Percentiles rank a stretch among this genome's conserved stretches.
These are phyloP conservation scores for Montipora sp. DNA, from an alignment of 64 coral and sea anemone species.

Conservation along the genomic window DNA sequence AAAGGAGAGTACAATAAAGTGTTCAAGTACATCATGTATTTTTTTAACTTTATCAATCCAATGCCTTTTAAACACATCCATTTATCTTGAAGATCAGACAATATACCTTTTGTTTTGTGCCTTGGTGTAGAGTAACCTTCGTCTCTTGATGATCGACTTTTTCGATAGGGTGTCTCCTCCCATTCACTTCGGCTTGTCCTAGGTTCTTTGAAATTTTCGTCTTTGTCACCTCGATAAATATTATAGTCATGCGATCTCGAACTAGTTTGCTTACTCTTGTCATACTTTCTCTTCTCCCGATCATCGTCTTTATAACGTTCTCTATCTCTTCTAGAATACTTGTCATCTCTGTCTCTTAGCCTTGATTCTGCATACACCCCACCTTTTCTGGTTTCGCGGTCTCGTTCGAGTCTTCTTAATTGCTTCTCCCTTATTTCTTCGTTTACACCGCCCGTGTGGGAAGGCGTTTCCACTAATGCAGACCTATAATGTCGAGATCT, in stretches of 20 bases:
- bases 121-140: constrained; percentile 75
- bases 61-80: no score
- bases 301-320: constrained; percentile 45
- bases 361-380: constrained; percentile 92
- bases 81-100: no score
- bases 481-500: constrained; percentile 91
- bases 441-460: constrained; percentile 94
- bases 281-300: constrained; percentile 32
- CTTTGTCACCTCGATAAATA: not conserved
- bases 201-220: constrained; percentile 52
- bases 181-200: constrained; percentile 87
- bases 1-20: no score
- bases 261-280: constrained; percentile 39
- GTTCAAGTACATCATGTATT: no score
- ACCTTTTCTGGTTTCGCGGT: constrained; percentile 77
- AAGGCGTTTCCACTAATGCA: constrained; percentile 84
- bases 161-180: constrained; percentile 95
- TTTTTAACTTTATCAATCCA: no score
- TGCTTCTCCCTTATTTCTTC: constrained; percentile 90
- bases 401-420: constrained; percentile 82
- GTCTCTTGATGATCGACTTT: constrained; percentile 59
- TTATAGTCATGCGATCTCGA: constrained; percentile 48
- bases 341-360: constrained; percentile 23
- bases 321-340: constrained; percentile 41
- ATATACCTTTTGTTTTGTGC: constrained; percentile 72